A percentile compares a stretch with the other conserved stretches of the same genome.
phyloP scores from a whole-genome alignment of 1,140 invertebrate genomes.

The Galleria mellonella region DNA sequence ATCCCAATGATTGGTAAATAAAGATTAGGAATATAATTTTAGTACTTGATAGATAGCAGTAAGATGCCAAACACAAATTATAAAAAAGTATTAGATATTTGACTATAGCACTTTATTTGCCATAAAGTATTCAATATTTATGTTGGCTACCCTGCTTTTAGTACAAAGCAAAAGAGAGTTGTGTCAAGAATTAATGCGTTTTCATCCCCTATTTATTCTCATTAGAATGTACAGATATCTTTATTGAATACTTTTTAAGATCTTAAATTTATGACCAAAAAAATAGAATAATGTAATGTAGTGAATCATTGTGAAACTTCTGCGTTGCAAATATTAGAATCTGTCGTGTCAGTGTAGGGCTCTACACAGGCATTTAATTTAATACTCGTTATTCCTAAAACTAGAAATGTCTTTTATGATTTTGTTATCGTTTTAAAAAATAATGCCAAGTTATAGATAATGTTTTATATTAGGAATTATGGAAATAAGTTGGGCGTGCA shows the following conservation, averaged over 20 bases:
- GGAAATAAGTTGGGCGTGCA: conserved; percentile 19
- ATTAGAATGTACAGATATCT: conserved; percentile 31
- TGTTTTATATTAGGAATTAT: neutral
- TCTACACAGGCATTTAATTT: conserved; percentile 47
- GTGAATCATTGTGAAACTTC: neutral
- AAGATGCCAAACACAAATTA: no score
- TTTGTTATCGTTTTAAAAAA: neutral
- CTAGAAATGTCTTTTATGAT: conserved; percentile 2
- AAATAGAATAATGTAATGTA: neutral
- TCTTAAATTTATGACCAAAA: no score
- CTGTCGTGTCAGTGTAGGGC: conserved; percentile 56
- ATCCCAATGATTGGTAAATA: no score
- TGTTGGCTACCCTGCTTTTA: conserved; percentile 27
- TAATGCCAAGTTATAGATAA: neutral
- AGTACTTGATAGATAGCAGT: no score
- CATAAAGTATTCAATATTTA: conserved; percentile 14
- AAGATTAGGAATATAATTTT: no score
- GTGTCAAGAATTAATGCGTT: conserved; percentile 62
- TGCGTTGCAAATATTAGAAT: conserved; percentile 18
- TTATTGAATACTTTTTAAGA: neutral
- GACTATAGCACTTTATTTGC: neutral
- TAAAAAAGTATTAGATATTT: neutral
- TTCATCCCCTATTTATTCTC: conserved; percentile 43
- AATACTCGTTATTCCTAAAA: conserved; percentile 35
- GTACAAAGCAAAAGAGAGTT: conserved; percentile 61